Percentiles rank a stretch among this genome's conserved stretches.
These are phyloP conservation scores for Corvus hawaiiensis DNA, from an alignment of 2,113 vertebrate genomes.

Conservation along the genomic window DNA sequence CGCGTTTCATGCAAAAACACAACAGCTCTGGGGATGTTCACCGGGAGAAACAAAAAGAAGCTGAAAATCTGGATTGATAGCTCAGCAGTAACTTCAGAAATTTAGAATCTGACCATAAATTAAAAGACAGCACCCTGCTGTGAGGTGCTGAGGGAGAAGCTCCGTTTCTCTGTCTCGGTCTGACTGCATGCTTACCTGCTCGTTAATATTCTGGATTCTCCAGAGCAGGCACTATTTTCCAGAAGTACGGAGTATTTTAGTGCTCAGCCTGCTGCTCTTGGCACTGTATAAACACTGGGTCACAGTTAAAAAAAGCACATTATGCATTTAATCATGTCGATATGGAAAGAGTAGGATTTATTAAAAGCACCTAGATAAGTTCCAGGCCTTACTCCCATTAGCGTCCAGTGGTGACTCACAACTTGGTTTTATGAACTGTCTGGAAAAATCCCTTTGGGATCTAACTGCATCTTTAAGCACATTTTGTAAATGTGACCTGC, in stretches of 20 bases:
- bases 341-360: constrained; percentile 14
- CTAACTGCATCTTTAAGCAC: background rate
- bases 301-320: background rate
- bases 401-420: background rate
- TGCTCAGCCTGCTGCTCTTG: constrained; percentile 4
- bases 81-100: background rate
- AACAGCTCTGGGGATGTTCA: background rate
- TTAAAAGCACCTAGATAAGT: constrained; percentile 7
- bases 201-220: background rate
- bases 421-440: background rate
- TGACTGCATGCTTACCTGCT: background rate
- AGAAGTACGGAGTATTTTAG: background rate
- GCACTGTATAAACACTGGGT: background rate
- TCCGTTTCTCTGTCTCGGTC: background rate
- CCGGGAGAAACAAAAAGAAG: background rate
- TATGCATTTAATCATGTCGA: background rate
- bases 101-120: background rate
- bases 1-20: background rate
- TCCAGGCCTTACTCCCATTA: constrained; percentile 14
- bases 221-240: background rate
- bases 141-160: background rate
- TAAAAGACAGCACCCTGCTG: background rate
- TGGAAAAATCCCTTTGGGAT: constrained; percentile 25
- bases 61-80: background rate
- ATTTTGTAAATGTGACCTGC: background rate